These are phyloP conservation scores for Crotalus horridus DNA, from an alignment of 2,113 vertebrate species.

Conservation along the genomic window DNA sequence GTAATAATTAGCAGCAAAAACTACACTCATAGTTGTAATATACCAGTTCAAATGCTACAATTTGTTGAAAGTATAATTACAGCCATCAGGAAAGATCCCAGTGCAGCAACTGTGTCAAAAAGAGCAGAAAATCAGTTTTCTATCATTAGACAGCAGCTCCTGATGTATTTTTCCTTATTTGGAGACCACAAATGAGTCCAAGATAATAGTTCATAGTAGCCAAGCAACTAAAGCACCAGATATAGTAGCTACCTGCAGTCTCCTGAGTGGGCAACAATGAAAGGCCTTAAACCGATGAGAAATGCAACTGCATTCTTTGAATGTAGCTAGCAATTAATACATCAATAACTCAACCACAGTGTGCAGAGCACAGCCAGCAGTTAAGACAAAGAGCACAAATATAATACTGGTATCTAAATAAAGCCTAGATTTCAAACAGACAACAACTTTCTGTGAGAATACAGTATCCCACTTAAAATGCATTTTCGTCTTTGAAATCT, in stretches of 20 bases:
- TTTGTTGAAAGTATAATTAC: neutral
- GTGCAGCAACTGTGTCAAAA: slow-evolving; percentile 34
- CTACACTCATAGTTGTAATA: neutral
- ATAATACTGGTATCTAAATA: slow-evolving; percentile 38
- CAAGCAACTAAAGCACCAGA: slow-evolving; percentile 56
- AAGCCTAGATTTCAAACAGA: neutral
- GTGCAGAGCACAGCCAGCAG: slow-evolving; percentile 28
- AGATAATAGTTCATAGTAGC: slow-evolving; percentile 58
- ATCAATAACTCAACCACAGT: slow-evolving; percentile 30
- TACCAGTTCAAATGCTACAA: neutral
- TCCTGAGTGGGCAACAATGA: slow-evolving; percentile 43
- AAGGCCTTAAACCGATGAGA: slow-evolving; percentile 47
- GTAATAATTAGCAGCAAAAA: slow-evolving; percentile 24
- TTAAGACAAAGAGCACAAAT: slow-evolving; percentile 33
- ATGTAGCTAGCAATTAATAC: slow-evolving; percentile 47
- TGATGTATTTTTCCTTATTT: slow-evolving; percentile 42
- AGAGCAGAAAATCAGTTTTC: slow-evolving; percentile 31
- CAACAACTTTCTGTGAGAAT: slow-evolving; percentile 29
- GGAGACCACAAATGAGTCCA: slow-evolving; percentile 52
- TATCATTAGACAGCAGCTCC: slow-evolving; percentile 29
- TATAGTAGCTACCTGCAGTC: slow-evolving; percentile 32
- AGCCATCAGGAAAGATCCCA: slow-evolving; percentile 22
- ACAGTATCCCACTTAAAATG: slow-evolving; percentile 13
- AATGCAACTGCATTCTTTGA: slow-evolving; percentile 38
- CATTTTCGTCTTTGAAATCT: slow-evolving; percentile 39